A percentile compares a stretch with the other conserved stretches of the same genome.
These are phyloP conservation scores for Perccottus glenii DNA, from an alignment of 2,113 vertebrate species.

Conservation along the genomic window DNA sequence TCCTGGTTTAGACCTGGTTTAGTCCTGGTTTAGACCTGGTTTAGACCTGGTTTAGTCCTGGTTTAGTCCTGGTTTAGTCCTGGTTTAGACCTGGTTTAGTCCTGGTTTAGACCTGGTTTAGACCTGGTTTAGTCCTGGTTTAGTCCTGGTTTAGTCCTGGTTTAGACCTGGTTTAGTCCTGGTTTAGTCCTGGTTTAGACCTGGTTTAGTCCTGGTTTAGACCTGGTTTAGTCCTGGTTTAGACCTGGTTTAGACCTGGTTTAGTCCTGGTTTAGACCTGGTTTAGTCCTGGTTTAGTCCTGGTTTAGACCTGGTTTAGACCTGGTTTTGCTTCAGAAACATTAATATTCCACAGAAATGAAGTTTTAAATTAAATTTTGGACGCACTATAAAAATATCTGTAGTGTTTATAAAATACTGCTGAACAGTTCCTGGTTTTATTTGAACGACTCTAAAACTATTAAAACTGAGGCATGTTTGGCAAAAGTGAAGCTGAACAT, in stretches of 20 bases:
- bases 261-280: too few relatives aligned
- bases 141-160: too few relatives aligned
- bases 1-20: background rate
- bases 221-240: too few relatives aligned
- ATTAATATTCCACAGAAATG: too few relatives aligned
- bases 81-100: background rate
- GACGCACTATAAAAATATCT: too few relatives aligned
- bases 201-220: too few relatives aligned
- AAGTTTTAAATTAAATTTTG: too few relatives aligned
- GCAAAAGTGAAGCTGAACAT: background rate
- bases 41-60: background rate
- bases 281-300: too few relatives aligned
- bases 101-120: background rate
- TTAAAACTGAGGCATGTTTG: slow-evolving; percentile 9
- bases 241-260: too few relatives aligned
- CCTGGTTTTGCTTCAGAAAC: background rate
- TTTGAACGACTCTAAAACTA: background rate
- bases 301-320: background rate
- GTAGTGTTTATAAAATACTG: background rate
- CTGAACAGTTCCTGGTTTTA: background rate
- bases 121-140: background rate
- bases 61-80: background rate
- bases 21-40: background rate
- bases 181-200: too few relatives aligned
- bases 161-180: too few relatives aligned